Percentiles rank a stretch among this genome's conserved stretches.
Evolutionary conservation across 2,113 vertebrate species (phyloP).

Genomic region (Chamaea fasciata): DNA sequence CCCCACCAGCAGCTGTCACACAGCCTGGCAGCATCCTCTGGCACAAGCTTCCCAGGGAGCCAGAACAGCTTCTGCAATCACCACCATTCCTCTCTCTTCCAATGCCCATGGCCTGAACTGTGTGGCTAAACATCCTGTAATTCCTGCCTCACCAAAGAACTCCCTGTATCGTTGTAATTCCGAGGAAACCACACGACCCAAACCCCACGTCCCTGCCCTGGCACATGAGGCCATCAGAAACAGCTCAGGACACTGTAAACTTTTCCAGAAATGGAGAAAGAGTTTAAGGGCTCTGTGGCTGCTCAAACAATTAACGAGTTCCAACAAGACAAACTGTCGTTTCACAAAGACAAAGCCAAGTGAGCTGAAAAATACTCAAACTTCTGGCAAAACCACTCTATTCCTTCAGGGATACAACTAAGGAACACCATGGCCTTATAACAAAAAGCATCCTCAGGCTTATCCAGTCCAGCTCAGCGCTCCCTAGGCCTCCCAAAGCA

Average conservation of each 20-base stretch:
- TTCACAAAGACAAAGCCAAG: neutral
- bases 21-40: neutral
- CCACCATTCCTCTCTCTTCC: neutral
- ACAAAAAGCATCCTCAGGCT: neutral
- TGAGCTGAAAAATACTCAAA: neutral
- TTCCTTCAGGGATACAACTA: neutral
- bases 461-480: neutral
- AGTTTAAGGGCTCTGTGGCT: neutral
- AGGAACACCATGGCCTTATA: neutral
- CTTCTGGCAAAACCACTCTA: neutral
- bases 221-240: neutral
- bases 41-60: neutral
- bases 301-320: neutral
- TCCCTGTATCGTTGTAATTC: rapidly evolving
- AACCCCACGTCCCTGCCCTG: neutral
- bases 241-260: neutral
- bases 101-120: rapidly evolving
- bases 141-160: neutral
- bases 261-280: constrained; percentile 18
- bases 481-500: neutral
- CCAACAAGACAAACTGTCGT: neutral
- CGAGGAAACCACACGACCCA: neutral
- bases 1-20: neutral
- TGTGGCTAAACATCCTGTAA: neutral
- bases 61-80: neutral